phyloP scores from a whole-genome alignment of 1,140 invertebrate species.

The Neelides sp. region DNA sequence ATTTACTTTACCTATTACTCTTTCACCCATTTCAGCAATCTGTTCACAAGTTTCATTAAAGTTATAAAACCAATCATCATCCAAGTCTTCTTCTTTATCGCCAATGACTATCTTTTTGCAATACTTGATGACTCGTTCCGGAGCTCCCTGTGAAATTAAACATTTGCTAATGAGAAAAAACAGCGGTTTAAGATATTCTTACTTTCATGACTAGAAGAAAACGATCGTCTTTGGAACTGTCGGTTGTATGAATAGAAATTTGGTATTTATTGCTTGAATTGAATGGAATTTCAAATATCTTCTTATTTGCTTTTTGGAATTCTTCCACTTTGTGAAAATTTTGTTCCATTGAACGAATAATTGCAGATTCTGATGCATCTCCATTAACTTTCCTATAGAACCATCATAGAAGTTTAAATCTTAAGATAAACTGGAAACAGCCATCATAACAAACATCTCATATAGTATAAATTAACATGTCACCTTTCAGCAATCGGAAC shows the following conservation, averaged over 20 bases:
- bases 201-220: slow-evolving; percentile 50
- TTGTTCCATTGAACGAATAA: slow-evolving; percentile 48
- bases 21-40: slow-evolving; percentile 52
- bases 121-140: slow-evolving; percentile 51
- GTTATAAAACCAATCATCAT: slow-evolving; percentile 43
- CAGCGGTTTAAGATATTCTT: neutral
- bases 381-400: slow-evolving; percentile 42
- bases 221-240: slow-evolving; percentile 36
- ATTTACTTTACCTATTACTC: slow-evolving; percentile 42
- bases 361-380: slow-evolving; percentile 49
- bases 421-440: neutral
- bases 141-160: slow-evolving; percentile 41
- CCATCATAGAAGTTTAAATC: neutral
- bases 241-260: slow-evolving; percentile 33
- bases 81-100: slow-evolving; percentile 42
- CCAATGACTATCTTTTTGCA: slow-evolving; percentile 48
- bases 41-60: slow-evolving; percentile 55
- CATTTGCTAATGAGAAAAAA: neutral
- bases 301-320: slow-evolving; percentile 44
- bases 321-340: slow-evolving; percentile 42
- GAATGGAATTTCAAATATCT: slow-evolving; percentile 55
- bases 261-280: slow-evolving; percentile 48
- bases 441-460: neutral
- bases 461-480: neutral
- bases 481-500: slow-evolving; percentile 72